A percentile compares a stretch with the other conserved stretches of the same genome.
These are phyloP conservation scores for Oedothorax gibbosus DNA, from an alignment of 1,140 invertebrate species.

Conservation along the genomic window DNA sequence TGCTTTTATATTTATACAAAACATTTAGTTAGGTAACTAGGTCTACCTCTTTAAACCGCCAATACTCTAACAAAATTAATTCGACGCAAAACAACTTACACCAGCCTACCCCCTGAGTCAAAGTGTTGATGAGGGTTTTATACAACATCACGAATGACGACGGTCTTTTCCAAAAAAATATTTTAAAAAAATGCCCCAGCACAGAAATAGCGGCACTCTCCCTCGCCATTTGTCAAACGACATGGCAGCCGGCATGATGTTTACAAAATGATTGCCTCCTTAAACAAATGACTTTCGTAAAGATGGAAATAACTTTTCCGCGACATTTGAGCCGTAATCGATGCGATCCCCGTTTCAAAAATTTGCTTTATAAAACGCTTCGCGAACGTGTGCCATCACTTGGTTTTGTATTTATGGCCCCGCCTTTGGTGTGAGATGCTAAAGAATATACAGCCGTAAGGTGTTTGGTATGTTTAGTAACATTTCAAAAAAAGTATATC, in stretches of 20 bases:
- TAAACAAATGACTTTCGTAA: conserved; percentile 47
- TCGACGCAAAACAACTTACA: no score
- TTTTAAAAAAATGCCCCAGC: no score
- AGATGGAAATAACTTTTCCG: conserved; percentile 54
- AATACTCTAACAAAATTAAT: no score
- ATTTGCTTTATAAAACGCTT: conserved; percentile 32
- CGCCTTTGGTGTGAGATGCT: not conserved
- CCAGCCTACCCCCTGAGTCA: no score
- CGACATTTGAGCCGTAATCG: conserved; percentile 42
- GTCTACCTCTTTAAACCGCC: no score
- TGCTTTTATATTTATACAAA: no score
- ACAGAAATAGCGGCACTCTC: conserved; percentile 5
- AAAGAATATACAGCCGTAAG: no score
- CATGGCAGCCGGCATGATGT: not conserved
- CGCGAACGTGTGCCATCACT: conserved; percentile 30
- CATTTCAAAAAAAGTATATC: no score
- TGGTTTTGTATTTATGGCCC: conserved; percentile 52
- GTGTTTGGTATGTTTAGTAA: no score
- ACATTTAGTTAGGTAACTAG: no score
- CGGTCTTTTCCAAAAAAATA: not conserved
- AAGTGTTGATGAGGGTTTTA: conserved; percentile 19
- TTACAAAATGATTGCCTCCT: conserved; percentile 43
- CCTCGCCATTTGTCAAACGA: conserved; percentile 33
- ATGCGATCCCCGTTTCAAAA: conserved; percentile 22
- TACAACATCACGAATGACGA: not conserved